Evolutionary conservation across 23 tunicate genomes (phyloP).

Genomic region (Trididemnum nubilum): DNA sequence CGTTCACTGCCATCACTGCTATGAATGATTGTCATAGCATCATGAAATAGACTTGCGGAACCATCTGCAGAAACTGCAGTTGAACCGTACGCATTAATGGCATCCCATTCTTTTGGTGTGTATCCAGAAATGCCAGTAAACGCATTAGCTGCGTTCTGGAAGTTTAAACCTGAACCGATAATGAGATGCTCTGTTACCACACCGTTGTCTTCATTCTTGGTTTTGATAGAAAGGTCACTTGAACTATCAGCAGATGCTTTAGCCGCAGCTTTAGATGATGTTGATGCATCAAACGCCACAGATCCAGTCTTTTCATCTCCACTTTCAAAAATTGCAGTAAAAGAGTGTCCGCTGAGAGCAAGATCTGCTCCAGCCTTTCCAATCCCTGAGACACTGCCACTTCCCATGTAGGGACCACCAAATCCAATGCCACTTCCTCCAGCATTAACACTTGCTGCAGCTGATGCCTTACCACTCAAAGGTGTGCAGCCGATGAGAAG

Average conservation of each 20-base stretch:
- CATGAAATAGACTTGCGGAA: constrained; percentile 54
- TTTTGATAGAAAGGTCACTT: not conserved
- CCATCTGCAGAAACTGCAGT: constrained; percentile 60
- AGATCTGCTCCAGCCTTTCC: constrained; percentile 36
- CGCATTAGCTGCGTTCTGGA: constrained; percentile 31
- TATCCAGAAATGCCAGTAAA: constrained; percentile 72
- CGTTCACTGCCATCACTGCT: not conserved
- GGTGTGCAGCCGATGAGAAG: constrained; percentile 81
- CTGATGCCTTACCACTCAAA: constrained; percentile 31
- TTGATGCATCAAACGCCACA: constrained; percentile 12
- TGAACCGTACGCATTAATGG: constrained; percentile 44
- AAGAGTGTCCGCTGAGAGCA: constrained; percentile 27
- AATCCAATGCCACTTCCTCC: constrained; percentile 13
- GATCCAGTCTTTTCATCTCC: constrained; percentile 1
- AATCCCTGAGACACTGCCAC: constrained; percentile 34
- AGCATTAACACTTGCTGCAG: constrained; percentile 33
- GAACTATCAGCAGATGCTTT: constrained; percentile 13
- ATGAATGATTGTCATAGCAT: constrained; percentile 45
- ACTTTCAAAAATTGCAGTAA: constrained; percentile 8
- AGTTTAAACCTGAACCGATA: constrained; percentile 22
- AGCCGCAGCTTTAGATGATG: constrained; percentile 14
- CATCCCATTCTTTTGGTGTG: constrained; percentile 43
- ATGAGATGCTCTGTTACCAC: constrained; percentile 61
- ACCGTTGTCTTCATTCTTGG: constrained; percentile 69
- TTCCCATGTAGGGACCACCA: constrained; percentile 6